Conservation (phyloP, 2,888 invertebrate species). For the Tinea trinotella region DNA sequence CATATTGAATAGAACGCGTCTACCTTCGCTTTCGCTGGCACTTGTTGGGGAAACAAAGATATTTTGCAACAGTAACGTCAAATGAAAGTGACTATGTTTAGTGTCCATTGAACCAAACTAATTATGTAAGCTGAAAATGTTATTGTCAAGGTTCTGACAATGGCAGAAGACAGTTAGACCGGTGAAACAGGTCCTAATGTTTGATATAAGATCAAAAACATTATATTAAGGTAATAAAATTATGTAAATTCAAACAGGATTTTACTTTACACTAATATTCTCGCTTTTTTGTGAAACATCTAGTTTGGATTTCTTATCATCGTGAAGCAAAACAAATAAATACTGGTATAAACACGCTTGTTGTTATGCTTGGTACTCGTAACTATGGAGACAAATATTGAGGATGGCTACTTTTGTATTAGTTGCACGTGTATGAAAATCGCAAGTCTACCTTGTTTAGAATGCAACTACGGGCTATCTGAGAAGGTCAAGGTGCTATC, state of each 20-base stretch:
- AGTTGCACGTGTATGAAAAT: neutral
- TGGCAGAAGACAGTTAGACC: neutral
- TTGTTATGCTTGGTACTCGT: neutral
- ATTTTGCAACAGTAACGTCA: neutral
- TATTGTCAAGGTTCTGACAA: neutral
- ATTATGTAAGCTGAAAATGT: neutral
- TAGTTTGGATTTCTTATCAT: neutral
- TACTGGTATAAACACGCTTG: neutral
- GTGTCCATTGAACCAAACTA: neutral
- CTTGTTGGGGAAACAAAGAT: neutral
- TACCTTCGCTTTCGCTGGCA: neutral
- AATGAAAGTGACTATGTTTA: neutral
- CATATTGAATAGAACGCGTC: too few species aligned
- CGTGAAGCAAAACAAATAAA: neutral
- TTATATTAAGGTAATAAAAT: conserved; percentile 4
- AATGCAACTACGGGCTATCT: conserved; percentile 46
- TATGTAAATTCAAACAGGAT: conserved; percentile 16
- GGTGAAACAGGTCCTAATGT: conserved; percentile 2
- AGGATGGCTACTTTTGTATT: neutral
- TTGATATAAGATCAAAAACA: conserved; percentile 7
- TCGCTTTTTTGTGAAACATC: neutral
- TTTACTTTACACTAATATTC: neutral
- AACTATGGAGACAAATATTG: neutral
- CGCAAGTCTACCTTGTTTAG: conserved; percentile 23
- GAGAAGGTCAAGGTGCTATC: conserved; percentile 46